These are phyloP conservation scores for Acanthochromis polyacanthus DNA, from an alignment of 2,113 vertebrate genomes.

Conservation along the genomic window DNA sequence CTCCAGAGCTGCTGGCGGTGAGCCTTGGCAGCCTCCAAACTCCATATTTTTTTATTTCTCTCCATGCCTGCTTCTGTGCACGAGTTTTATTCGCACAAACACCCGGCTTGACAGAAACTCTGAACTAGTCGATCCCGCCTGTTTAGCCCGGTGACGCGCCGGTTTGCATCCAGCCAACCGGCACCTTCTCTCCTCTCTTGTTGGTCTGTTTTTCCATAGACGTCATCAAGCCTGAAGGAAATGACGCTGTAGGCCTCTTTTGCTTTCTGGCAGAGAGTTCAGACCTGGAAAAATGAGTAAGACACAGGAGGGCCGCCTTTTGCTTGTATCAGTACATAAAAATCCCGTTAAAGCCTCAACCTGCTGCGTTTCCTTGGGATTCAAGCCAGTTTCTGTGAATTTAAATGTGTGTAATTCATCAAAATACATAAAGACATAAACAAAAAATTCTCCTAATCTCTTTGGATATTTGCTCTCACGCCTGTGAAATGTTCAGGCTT, in stretches of 20 bases:
- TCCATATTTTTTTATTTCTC: slow-evolving; percentile 36
- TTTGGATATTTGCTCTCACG: slow-evolving; percentile 24
- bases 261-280: slow-evolving; percentile 62
- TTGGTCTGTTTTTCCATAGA: slow-evolving; percentile 70
- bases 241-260: slow-evolving; percentile 66
- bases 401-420: background rate
- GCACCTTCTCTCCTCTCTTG: slow-evolving; percentile 51
- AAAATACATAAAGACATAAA: background rate
- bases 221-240: slow-evolving; percentile 74
- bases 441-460: slow-evolving; percentile 1
- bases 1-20: slow-evolving; percentile 54
- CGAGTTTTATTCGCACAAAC: slow-evolving; percentile 42
- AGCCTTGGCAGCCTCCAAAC: slow-evolving; percentile 46
- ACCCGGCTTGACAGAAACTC: slow-evolving; percentile 43
- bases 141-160: slow-evolving; percentile 6
- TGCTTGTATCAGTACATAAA: slow-evolving; percentile 18
- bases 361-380: background rate
- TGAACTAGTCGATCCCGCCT: slow-evolving; percentile 16
- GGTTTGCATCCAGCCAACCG: slow-evolving; percentile 58
- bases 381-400: background rate
- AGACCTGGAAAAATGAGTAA: slow-evolving; percentile 68
- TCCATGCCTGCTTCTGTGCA: slow-evolving; percentile 25
- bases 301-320: slow-evolving; percentile 48
- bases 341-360: background rate
- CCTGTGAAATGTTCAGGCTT: slow-evolving; percentile 51